Evolutionary conservation across 92 coral and sea anemone genomes (phyloP).

Genomic region (Metridium senile): DNA sequence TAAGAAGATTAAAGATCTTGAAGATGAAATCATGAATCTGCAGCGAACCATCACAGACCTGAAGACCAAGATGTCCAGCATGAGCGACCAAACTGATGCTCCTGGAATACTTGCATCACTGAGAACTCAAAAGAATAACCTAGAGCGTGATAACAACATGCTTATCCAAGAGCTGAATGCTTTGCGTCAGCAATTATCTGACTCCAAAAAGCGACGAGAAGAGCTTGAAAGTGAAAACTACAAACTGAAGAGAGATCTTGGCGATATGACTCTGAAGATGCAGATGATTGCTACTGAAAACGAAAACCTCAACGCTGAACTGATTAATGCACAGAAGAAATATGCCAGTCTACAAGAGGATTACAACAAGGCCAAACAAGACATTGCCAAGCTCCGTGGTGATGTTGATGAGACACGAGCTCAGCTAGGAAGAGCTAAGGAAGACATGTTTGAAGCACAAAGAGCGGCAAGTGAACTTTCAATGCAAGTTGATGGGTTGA

Average conservation of each 20-base stretch:
- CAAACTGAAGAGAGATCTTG: constrained; percentile 71
- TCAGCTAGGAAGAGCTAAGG: constrained; percentile 59
- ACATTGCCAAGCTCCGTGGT: constrained; percentile 80
- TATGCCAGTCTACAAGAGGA: constrained; percentile 76
- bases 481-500: constrained; percentile 46
- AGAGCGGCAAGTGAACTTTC: constrained; percentile 64
- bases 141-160: constrained; percentile 93
- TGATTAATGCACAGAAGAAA: constrained; percentile 82
- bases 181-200: constrained; percentile 55
- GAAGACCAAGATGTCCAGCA: constrained; percentile 71
- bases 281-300: constrained; percentile 70
- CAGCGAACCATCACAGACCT: constrained; percentile 77
- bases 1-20: constrained; percentile 72
- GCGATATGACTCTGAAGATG: constrained; percentile 68
- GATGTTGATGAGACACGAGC: constrained; percentile 67
- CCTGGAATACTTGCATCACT: constrained; percentile 84
- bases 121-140: constrained; percentile 76
- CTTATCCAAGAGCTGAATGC: constrained; percentile 79
- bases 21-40: constrained; percentile 84
- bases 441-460: constrained; percentile 63
- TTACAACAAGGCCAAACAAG: constrained; percentile 76
- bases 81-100: constrained; percentile 86
- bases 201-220: constrained; percentile 74
- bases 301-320: constrained; percentile 84
- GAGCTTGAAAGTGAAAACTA: constrained; percentile 78